Base-by-base conservation (phyloP, 2,888 invertebrate genomes). In the Atherix ibis region DNA sequence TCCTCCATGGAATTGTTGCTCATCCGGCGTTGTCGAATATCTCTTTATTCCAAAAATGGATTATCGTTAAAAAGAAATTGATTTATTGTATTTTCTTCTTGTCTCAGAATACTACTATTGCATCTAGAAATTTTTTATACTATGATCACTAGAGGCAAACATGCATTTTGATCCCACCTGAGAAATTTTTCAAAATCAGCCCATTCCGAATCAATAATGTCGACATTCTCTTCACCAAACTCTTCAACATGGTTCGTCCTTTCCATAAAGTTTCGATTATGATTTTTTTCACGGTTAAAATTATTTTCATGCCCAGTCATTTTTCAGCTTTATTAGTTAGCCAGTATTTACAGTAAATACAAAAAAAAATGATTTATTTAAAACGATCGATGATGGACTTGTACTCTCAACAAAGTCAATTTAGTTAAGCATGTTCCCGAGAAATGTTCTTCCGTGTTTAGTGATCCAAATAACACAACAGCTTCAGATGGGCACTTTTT, bases 151-250 rank as follows among this genome's bases (percentile, higher is more conserved):
- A 18, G 9, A n/a, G n/a, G n/a, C n/a, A n/a, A n/a, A n/a, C n/a
- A n/a, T n/a, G n/a, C n/a, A n/a, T n/a, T n/a, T n/a, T n/a, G n/a
- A n/a, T 31, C 31, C 17, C 35, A 46, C 46, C 46, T 46, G 25
- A 46, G 38, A 40, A 56, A 55, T 41, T 53, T 56, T 44, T 59
- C 61, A 40, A 59, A 59, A 42, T 59, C 61, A 4, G 57, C 59
- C 59, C 59, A 59, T 43, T 60, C 61, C 24, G 58, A 56, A 42
- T 59, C 59, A 35, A 60, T 52, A 44, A 52, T 40, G 39, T 59
- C 58, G 31, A 57, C 58, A 46, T 60, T 59, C 43, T 59, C 60
- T 44, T 59, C 60, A 34, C 58, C 58, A 46, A 58, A 56, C 39
- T 60, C 60, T 44, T 56, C 60, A 46, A 58, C 58, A 43, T 57